Evolutionary conservation across 2,888 invertebrate species (phyloP).

Genomic region (Metallyticus violacea): DNA sequence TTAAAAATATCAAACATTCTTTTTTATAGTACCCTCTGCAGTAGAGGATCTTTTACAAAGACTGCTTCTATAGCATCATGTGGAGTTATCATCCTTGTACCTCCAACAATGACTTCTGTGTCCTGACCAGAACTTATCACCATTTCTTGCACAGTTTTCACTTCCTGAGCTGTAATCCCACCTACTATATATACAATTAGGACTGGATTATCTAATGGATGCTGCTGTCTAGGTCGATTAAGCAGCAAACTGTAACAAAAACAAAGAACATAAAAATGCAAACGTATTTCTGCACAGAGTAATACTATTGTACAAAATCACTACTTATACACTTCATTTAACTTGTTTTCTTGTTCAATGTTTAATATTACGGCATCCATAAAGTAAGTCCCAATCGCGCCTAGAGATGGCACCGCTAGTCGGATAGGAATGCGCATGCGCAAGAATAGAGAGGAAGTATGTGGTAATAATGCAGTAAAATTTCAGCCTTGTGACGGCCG

Average conservation of each 20-base stretch:
- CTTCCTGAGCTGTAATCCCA: conserved; percentile 64
- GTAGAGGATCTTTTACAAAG: conserved; percentile 4
- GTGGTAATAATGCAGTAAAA: no score
- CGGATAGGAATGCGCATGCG: no score
- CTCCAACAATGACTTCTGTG: conserved; percentile 28
- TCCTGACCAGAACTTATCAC: conserved; percentile 21
- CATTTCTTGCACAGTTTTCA: conserved; percentile 44
- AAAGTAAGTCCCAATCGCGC: no score
- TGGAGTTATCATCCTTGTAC: conserved; percentile 29
- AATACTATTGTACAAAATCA: no score
- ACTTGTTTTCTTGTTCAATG: no score
- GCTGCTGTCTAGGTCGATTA: conserved; percentile 51
- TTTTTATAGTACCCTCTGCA: not conserved
- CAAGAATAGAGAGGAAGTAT: no score
- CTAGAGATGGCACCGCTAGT: no score
- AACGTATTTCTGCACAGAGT: no score
- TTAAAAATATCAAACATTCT: not conserved
- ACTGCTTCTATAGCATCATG: conserved; percentile 14
- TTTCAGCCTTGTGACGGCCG: no score
- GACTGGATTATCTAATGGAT: conserved; percentile 62
- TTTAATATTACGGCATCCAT: no score
- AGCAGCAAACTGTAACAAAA: conserved; percentile 56
- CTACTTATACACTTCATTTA: no score
- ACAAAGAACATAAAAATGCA: conserved; percentile 7
- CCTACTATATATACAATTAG: conserved; percentile 65